Evolutionary conservation across 1,140 invertebrate genomes (phyloP), one percentile per base, ranked within the genome.

Genomic region (Drosophila ironensis): DNA sequence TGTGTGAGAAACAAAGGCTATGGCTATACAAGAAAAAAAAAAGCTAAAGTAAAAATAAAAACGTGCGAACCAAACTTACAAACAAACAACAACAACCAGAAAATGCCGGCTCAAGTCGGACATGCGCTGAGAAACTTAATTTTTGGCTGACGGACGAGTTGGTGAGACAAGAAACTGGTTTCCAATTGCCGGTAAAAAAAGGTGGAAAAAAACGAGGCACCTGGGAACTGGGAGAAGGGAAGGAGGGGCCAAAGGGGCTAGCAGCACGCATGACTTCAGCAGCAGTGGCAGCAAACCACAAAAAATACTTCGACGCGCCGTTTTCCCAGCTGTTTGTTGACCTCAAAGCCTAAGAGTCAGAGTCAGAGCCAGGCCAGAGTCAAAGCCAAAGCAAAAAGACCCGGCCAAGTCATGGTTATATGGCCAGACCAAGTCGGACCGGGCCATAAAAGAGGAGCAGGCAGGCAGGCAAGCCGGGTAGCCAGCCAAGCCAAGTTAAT

Each of bases 251-350:
- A 16, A 33, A 28, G 46, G 56, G 24, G 33, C 33, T 2, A 38
- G 72, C 37, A 22, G 56, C 72, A 78, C 81, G 78, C 80, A 84
- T 78, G 78, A 86, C 64, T 84, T 81, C 57, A 81, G 75, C 20
- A 14, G 52, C 56, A 81, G 75, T 11, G 8, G 52, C 56, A 41
- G 24, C 59, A 74, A 71, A 84, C 69, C 68, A 87, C 80, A 82
- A 63, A 33, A 48, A 44, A 54, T 17, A 53, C 47, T 66, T 44
- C 17, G 37, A 35, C 63, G 42, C 37, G 40, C 42, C 53, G 66
- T 67, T 67, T 68, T 68, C 60, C 64, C 86, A 88, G 87, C 87
- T 88, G 87, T 88, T 88, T 88, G 81, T 88, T 88, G 87, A 88
- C 87, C 87, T 88, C 87, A 88, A 88, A 86, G 53, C 48, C 87